Conservation (phyloP, 37 sponge, comb jelly and placozoan genomes). For the Ephydatia muelleri region DNA sequence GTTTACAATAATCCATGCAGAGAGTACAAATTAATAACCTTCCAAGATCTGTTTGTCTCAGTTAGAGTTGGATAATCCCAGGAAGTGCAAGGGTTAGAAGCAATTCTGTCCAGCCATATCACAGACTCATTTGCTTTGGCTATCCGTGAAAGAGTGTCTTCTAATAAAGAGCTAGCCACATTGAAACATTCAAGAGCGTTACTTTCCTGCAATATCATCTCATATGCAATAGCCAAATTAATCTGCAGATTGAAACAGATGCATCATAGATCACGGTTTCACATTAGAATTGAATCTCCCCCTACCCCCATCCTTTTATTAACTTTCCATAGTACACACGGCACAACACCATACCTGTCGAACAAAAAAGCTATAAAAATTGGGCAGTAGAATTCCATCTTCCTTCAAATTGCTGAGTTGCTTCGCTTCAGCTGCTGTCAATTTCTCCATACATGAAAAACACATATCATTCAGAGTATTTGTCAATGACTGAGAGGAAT, state of each 20-base stretch:
- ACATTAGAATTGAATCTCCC: too few species aligned
- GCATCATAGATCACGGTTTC: too few species aligned
- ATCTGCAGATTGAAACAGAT: constrained; percentile 21
- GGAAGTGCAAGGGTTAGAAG: constrained; percentile 12
- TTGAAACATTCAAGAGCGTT: constrained; percentile 49
- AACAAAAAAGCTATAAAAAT: background rate
- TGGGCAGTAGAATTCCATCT: background rate
- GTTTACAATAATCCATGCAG: background rate
- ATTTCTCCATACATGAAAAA: background rate
- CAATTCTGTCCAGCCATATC: constrained; percentile 25
- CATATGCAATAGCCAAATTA: constrained; percentile 61
- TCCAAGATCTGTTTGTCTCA: constrained; percentile 12
- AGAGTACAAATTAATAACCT: background rate
- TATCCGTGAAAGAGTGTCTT: background rate
- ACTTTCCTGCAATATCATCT: constrained; percentile 55
- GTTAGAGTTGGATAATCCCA: constrained; percentile 74
- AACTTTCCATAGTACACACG: too few species aligned
- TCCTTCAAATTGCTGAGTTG: background rate
- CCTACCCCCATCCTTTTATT: too few species aligned
- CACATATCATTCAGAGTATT: constrained; percentile 28
- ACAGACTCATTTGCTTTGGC: background rate
- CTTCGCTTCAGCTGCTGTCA: background rate
- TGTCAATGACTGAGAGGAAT: constrained; percentile 25
- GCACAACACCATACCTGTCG: background rate
- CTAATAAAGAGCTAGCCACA: constrained; percentile 11